Base-by-base conservation (phyloP, 64 coral and sea anemone species). In the Montipora capricornis region DNA sequence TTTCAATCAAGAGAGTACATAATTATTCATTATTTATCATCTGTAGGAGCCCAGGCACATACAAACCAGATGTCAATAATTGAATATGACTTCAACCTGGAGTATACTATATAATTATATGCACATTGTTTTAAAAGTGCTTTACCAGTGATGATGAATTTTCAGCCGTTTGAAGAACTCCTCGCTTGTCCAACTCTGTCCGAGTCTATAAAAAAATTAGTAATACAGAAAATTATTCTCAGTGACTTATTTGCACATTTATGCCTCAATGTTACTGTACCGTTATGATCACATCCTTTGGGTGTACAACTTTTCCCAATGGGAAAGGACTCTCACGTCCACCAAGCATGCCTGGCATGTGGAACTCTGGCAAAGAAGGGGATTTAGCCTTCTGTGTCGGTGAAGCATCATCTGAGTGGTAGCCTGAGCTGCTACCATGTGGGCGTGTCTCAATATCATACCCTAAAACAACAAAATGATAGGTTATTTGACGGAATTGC, bases 341-440 rank as follows among this genome's bases (percentile, higher is more conserved):
- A 80, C 76, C 77, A 51, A 99, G 77, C 78, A 96, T 87, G 53
- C 97, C 97, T 84, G 97, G 97, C 83, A 95, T 94, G 20, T 82
- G 84, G 49, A 87, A 80, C 20, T 90, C 86, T 5, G 77, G 74
- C 10, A 84, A 78, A 78, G 94, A 84, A 29, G 89, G 71, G 14
- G 87, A 57, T 44, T 81, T 84, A 64, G 84, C 71, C 44, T 86
- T 86, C 64, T 16, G 24, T 5, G 83, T 92, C 4, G 92, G 88
- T 57, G 95, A 96, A 11, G 87, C 81, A 0, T 99, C 97, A 61
- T 99, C 97, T 70, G 94, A 96, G 68, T 99, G 97, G 76, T 99
- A 99, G 2, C 97, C 97, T 80, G 97, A 99, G 85, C 97, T 99
- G 75, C 53, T 94, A 12, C 97, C 96, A 87, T 92, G 93, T 6